phyloP scores from a whole-genome alignment of 2,113 vertebrate species.

The Hyperopisus bebe region DNA sequence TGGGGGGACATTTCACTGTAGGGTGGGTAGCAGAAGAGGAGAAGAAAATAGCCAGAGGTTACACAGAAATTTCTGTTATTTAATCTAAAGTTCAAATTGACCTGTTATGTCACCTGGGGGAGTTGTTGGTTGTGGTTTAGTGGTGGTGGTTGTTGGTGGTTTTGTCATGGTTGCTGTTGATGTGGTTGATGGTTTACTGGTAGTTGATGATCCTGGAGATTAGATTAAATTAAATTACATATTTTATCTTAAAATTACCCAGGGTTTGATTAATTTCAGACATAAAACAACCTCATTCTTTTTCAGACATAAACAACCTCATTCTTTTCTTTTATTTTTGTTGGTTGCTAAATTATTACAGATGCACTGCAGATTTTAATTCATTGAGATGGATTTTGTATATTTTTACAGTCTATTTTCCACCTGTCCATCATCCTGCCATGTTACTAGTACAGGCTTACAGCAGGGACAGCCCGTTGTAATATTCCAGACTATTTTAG shows the following conservation, averaged over 20 bases:
- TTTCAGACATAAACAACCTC: background rate
- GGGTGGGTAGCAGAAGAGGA: background rate
- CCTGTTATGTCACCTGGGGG: background rate
- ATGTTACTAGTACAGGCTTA: background rate
- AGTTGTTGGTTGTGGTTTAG: background rate
- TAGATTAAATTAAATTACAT: background rate
- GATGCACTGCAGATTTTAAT: background rate
- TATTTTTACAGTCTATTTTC: background rate
- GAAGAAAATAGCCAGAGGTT: background rate
- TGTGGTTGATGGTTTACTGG: constrained; percentile 30
- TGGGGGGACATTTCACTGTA: constrained; percentile 49
- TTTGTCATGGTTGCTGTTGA: background rate
- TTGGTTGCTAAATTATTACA: background rate
- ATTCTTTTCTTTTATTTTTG: background rate
- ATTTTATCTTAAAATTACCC: background rate
- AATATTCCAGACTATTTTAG: background rate
- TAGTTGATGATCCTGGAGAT: constrained; percentile 10
- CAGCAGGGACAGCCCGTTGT: background rate
- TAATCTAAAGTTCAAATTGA: background rate
- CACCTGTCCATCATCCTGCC: background rate
- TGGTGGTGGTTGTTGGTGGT: background rate
- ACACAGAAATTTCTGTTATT: background rate
- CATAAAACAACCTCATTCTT: background rate
- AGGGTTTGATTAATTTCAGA: background rate
- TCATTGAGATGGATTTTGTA: background rate